phyloP scores from a whole-genome alignment of 2,113 vertebrate genomes.

The Ochotona princeps region DNA sequence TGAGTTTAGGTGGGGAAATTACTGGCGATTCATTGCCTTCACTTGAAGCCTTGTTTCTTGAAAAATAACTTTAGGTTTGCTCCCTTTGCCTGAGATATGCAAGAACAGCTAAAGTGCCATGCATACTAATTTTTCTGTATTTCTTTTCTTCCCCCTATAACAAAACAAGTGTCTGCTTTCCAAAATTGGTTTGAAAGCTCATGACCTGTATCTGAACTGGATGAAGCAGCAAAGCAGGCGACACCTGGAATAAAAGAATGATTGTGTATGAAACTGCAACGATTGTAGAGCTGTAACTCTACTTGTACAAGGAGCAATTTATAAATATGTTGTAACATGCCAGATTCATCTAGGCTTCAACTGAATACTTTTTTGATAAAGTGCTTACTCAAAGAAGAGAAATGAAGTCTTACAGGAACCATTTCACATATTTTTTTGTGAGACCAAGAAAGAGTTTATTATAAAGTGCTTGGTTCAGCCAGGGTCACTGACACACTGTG shows the following conservation, averaged over 20 bases:
- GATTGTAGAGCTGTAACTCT: constrained; percentile 23
- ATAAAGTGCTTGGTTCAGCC: constrained; percentile 5
- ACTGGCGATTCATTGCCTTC: constrained; percentile 18
- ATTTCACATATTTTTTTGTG: constrained; percentile 20
- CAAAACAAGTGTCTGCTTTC: constrained; percentile 59
- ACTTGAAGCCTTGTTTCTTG: constrained; percentile 30
- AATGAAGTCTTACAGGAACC: constrained; percentile 41
- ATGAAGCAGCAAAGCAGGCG: constrained; percentile 35
- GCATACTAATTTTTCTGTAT: constrained; percentile 65
- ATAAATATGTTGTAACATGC: constrained; percentile 55
- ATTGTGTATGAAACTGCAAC: constrained; percentile 38
- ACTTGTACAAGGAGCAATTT: constrained; percentile 17
- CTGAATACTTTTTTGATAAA: constrained; percentile 38
- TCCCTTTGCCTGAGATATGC: constrained; percentile 15
- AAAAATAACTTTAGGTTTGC: constrained; percentile 28
- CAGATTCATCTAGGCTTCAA: constrained; percentile 48
- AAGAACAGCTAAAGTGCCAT: constrained; percentile 5
- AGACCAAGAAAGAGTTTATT: constrained; percentile 3
- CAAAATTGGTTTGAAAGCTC: constrained; percentile 66
- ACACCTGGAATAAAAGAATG: constrained; percentile 72
- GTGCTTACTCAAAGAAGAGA: constrained; percentile 34
- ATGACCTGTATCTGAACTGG: constrained; percentile 60
- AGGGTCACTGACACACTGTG: not conserved
- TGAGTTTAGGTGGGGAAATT: constrained; percentile 18
- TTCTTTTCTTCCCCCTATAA: constrained; percentile 41